Evolutionary conservation across 1,140 invertebrate species (phyloP).

Genomic region (Chelonus insularis): DNA sequence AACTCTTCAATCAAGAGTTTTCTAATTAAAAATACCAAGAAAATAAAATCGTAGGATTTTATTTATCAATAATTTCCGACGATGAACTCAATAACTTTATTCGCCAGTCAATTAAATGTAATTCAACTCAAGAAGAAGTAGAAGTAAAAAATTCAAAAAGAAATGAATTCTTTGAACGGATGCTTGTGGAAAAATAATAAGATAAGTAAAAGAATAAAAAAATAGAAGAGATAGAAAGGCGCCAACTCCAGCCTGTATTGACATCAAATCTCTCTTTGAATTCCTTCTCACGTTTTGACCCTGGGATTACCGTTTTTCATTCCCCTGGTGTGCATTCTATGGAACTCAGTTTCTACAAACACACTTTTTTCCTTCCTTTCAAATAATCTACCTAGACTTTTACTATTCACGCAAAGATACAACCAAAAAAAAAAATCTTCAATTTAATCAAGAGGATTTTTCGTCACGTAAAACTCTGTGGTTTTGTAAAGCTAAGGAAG

Average conservation of each 20-base stretch:
- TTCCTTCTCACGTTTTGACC: constrained; percentile 25
- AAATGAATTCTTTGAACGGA: not conserved
- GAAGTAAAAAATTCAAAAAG: not conserved
- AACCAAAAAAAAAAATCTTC: not conserved
- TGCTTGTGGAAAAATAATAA: constrained; percentile 3
- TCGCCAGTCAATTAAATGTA: too few relatives aligned
- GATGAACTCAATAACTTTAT: too few relatives aligned
- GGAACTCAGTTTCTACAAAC: constrained; percentile 6
- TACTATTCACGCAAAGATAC: not conserved
- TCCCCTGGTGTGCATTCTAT: constrained; percentile 12
- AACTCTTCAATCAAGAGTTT: too few relatives aligned
- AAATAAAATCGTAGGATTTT: too few relatives aligned
- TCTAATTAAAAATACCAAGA: too few relatives aligned
- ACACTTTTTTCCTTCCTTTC: not conserved
- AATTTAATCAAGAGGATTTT: too few relatives aligned
- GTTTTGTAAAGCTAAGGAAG: too few relatives aligned
- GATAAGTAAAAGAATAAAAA: not conserved
- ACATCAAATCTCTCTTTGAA: constrained; percentile 12
- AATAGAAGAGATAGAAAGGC: constrained; percentile 7
- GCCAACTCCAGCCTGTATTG: not conserved
- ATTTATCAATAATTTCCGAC: too few relatives aligned
- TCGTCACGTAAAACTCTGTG: too few relatives aligned
- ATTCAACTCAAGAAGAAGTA: not conserved
- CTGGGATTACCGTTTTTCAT: constrained; percentile 29
- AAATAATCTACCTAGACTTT: constrained; percentile 8